Base-by-base conservation (phyloP, 2,113 vertebrate species). In the Proterorhinus semilunaris region DNA sequence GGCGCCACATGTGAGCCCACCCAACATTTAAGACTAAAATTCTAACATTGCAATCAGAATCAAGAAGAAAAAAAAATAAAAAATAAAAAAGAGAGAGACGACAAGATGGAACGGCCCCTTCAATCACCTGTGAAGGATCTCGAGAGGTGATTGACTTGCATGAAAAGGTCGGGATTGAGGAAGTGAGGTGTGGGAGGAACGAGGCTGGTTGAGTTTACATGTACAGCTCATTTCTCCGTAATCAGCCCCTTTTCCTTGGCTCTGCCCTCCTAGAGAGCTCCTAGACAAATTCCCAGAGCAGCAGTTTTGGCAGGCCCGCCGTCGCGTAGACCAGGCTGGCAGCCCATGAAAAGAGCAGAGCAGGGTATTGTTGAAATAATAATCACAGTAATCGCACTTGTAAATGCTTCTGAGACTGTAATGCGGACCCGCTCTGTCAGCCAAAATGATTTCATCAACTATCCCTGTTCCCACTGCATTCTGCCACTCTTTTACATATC, bases 331-430 rank as follows among this genome's bases (percentile, higher is more conserved):
- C 75, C 85, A 62, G 65, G 85, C 90, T 93, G 93, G 92, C 92
- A 92, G 76, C 82, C 68, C 88, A 92, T 93, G 88, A 95, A 94
- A 36, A 95, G 92, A 92, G 83, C 86, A 87, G 83, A 78, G 84
- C 82, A 87, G 91, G 74, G 92, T 91, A 93, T 92, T 92, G 88
- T 90, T 95, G 92, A 93, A 95, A 94, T 89, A 92, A 93, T 92
- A 93, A 92, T 91, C 92, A 90, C 83, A 82, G 80, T 89, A 93
- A 90, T 86, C 88, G 82, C 84, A 92, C 92, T 80, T 87, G 88
- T 90, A 92, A 92, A 90, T 92, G 86, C 88, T 83, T 89, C 87
- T 72, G 91, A 88, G 91, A 92, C 83, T 80, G 87, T 80, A 87
- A 80, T 77, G 83, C 74, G 81, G 91, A 74, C 72, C 69, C 12